These are phyloP conservation scores for Caiman crocodilus DNA, from an alignment of 2,797 vertebrate species.

Conservation along the genomic window DNA sequence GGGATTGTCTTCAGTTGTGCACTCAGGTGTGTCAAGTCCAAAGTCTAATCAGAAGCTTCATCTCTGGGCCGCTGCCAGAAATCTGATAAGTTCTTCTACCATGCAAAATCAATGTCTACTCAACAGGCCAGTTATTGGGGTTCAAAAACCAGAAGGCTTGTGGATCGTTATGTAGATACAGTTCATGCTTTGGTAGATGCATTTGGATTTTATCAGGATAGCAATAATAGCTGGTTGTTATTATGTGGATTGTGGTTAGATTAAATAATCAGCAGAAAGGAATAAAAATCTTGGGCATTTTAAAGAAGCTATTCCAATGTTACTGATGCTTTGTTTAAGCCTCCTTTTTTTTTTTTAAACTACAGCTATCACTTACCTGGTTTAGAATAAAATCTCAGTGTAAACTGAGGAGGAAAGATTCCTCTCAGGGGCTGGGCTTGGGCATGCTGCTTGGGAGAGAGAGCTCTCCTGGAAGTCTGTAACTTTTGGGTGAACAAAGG, in stretches of 20 bases:
- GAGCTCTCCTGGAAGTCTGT: background rate
- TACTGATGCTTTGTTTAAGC: background rate
- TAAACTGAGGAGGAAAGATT: background rate
- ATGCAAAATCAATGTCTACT: background rate
- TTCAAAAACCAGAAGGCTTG: background rate
- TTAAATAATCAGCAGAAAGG: background rate
- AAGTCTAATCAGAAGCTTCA: conserved; percentile 43
- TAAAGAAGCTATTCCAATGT: background rate
- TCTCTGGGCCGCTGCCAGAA: conserved; percentile 11
- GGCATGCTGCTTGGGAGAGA: background rate
- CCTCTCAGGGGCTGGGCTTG: background rate
- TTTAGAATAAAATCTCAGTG: background rate
- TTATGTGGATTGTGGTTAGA: background rate
- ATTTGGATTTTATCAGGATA: background rate
- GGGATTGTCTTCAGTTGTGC: conserved; percentile 20
- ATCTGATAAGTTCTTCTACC: conserved; percentile 14
- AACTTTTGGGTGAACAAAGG: background rate
- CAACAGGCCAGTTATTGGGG: background rate
- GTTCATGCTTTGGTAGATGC: background rate
- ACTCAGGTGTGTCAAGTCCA: conserved; percentile 46
- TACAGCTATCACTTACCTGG: background rate
- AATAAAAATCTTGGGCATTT: background rate
- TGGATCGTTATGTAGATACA: background rate
- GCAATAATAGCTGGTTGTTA: background rate
- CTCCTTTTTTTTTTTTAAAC: background rate